Evolutionary conservation across 2,113 vertebrate genomes (phyloP).

Genomic region (Aplodontia rufa): DNA sequence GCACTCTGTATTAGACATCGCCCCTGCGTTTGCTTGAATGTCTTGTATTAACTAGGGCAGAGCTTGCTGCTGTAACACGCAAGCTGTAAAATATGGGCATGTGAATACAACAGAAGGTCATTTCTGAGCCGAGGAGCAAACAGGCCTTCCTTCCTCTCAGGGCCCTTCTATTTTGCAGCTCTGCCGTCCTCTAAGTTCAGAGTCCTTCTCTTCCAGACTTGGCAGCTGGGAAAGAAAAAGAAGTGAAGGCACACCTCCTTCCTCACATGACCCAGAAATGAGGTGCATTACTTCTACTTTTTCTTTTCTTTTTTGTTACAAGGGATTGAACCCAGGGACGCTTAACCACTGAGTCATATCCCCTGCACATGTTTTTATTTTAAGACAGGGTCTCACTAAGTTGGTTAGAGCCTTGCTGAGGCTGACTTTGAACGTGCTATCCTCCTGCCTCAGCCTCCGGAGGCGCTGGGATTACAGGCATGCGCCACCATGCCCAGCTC

Average conservation of each 20-base stretch:
- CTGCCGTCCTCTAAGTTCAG: background rate
- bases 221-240: background rate
- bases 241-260: background rate
- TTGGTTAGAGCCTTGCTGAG: no score
- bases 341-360: no score
- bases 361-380: no score
- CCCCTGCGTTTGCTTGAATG: background rate
- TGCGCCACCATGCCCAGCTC: no score
- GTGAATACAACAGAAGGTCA: background rate
- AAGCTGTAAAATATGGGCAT: background rate
- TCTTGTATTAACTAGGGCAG: conserved; percentile 13
- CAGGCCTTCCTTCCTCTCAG: background rate
- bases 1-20: background rate
- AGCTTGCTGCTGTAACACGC: background rate
- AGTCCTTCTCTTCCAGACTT: background rate
- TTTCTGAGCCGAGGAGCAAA: background rate
- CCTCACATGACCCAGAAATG: background rate
- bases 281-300: background rate
- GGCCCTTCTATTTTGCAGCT: background rate
- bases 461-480: no score
- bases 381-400: no score
- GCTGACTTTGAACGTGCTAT: no score
- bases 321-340: no score
- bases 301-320: no score
- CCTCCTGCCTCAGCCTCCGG: no score